Evolutionary conservation across 2,888 invertebrate species (phyloP), one percentile per base, ranked within the genome.

Genomic region (Lochmaea crataegi): DNA sequence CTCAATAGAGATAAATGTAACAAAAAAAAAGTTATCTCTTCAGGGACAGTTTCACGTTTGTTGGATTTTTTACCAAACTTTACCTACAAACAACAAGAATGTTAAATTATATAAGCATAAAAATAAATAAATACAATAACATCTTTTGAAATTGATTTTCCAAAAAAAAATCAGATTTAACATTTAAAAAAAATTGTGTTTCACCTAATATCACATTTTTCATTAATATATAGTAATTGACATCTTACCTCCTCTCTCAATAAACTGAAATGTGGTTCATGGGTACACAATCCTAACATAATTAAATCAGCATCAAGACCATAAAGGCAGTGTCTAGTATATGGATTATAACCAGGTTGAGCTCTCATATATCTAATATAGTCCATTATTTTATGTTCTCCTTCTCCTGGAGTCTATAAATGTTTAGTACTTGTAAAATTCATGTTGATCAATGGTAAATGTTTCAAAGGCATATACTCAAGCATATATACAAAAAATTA

Each of bases 301-400:
- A 99, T 97, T 77, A 99, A 91, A 90, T 99, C 99, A 2, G 99
- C 98, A 87, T 99, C 99, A 32, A 98, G 89, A 0, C 99, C 99
- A 85, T 99, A 99, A 65, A 99, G 90, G 85, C 99, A 99, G 86
- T 99, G 99, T 18, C 97, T 88, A 0, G 97, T 98, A 85, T 97
- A 94, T 0, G 94, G 92, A 86, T 98, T 93, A 84, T 97, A 97
- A 74, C 91, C 92, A 0, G 94, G 92, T 84, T 94, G 92, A 0
- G 96, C 91, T 81, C 96, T 94, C 82, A 96, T 90, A 87, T 92
- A 94, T 2, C 99, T 90, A 80, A 99, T 98, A 84, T 96, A 99
- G 86, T 99, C 99, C 98, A 99, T 98, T 76, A 99, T 97, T 88
- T 99, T 99, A 86, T 99, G 99, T 87, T 99, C 99, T 0, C 99